Percentiles rank a stretch among this genome's conserved stretches.
Evolutionary conservation across 2,113 vertebrate genomes (phyloP).

Genomic region (Ailurus styani): DNA sequence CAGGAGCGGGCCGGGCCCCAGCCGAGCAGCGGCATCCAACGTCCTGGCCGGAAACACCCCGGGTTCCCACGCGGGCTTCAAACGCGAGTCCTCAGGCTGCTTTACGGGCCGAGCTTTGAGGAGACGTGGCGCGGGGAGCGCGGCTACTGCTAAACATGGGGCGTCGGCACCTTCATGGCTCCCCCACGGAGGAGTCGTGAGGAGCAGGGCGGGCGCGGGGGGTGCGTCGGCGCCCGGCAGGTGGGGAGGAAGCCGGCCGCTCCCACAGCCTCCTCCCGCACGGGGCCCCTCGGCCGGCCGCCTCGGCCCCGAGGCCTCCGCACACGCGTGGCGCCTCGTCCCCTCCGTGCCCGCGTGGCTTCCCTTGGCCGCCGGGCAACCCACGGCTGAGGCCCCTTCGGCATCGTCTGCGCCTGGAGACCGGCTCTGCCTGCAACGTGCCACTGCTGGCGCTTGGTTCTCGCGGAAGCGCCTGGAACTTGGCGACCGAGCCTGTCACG

Average conservation of each 20-base stretch:
- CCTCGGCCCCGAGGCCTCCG: background rate
- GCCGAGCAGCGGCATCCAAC: background rate
- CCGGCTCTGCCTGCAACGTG: background rate
- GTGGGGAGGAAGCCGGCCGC: background rate
- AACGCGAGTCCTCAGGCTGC: background rate
- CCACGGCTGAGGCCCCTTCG: too few species aligned
- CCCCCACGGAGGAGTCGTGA: background rate
- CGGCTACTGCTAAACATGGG: background rate
- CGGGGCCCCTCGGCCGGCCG: background rate
- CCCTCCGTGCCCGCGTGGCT: accelerated
- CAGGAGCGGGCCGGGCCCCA: background rate
- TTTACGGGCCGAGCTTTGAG: background rate
- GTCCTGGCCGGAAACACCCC: background rate
- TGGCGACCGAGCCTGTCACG: background rate
- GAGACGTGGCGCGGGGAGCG: background rate
- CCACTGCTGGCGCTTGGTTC: background rate
- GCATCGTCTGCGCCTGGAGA: background rate
- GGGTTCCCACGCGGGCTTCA: background rate
- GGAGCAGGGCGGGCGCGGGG: background rate
- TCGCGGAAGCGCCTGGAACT: background rate
- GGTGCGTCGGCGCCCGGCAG: background rate
- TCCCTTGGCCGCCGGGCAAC: background rate
- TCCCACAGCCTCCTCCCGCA: background rate
- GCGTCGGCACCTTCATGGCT: background rate
- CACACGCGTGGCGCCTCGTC: background rate